Evolutionary conservation across 2,888 invertebrate species (phyloP).

Genomic region (Ophion ellenae): DNA sequence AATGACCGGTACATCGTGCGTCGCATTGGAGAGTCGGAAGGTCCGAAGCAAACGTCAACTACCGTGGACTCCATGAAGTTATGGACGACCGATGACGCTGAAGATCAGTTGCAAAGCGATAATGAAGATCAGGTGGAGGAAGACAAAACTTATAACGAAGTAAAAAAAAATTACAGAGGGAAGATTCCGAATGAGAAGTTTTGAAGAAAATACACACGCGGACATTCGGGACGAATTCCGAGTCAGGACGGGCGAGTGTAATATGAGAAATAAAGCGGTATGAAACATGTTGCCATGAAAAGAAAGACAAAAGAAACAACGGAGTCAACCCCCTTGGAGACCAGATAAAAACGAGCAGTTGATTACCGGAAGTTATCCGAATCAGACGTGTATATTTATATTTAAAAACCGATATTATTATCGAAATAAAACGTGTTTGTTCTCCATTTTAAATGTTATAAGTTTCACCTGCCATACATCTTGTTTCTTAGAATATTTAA

Average conservation of each 20-base stretch:
- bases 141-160: neutral
- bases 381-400: too few relatives aligned
- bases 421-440: too few relatives aligned
- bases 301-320: too few relatives aligned
- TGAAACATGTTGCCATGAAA: too few relatives aligned
- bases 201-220: neutral
- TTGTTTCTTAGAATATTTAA: too few relatives aligned
- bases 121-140: neutral
- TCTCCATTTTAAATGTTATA: too few relatives aligned
- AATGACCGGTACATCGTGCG: constrained; percentile 17
- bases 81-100: constrained; percentile 1
- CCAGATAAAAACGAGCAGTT: too few relatives aligned
- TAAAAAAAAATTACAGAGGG: neutral
- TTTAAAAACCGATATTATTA: too few relatives aligned
- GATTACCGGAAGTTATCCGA: too few relatives aligned
- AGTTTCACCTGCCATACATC: too few relatives aligned
- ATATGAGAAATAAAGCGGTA: too few relatives aligned
- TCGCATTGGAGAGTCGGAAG: neutral
- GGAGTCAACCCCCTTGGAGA: too few relatives aligned
- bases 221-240: constrained; percentile 3
- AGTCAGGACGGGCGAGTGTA: constrained; percentile 25
- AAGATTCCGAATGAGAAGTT: neutral
- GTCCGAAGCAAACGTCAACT: neutral
- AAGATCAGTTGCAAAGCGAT: neutral
- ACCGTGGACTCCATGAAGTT: constrained; percentile 12